Base-by-base conservation (phyloP, 2,888 invertebrate genomes). In the Pristionchus arcanus region DNA sequence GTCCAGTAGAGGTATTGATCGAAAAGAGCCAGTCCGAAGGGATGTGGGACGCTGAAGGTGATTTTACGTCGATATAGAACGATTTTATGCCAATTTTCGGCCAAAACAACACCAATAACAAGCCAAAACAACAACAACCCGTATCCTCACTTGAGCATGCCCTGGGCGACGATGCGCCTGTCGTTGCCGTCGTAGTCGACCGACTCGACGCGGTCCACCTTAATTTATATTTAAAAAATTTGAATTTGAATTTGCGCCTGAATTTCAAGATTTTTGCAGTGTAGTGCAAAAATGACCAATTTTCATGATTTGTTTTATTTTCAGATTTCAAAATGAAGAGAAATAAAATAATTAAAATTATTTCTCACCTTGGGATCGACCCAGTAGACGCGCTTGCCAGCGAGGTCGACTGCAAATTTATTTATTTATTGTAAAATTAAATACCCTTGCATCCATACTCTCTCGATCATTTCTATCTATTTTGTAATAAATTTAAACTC, bases 1-100 rank as follows among this genome's bases (percentile, higher is more conserved):
- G 98, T 98, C 98, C 98, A 99, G 96, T 97, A 99, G 81, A 96
- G 94, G 93, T 96, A 97, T 94, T 98, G 98, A 94, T 98, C 99
- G 95, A 99, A 99, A 0, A 98, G 96, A 19, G 97, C 97, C 55
- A 99, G 96, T 0, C 98, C 98, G 95, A 98, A 99, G 0, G 98
- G 98, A 95, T 99, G 99, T 0, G 99, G 98, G 0, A 98, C 98
- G 87, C 96, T 94, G 66, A 91, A 88, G 15, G 4, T 49, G 13
- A 77, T 34, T 37, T 37, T 3, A 21, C 16, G n/a, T 16, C n/a
- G n/a, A n/a, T n/a, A n/a, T n/a, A n/a, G n/a, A 9, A 42, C 5
- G 9, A 42, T 42, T 42, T 42, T 3, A 42, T 5, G 42, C 42
- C 42, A 42, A n/a, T 42, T 42, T 42, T 42, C 9, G 42, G 42